These are phyloP conservation scores for Phaedon cochleariae DNA, from an alignment of 2,888 invertebrate species.

Conservation along the genomic window DNA sequence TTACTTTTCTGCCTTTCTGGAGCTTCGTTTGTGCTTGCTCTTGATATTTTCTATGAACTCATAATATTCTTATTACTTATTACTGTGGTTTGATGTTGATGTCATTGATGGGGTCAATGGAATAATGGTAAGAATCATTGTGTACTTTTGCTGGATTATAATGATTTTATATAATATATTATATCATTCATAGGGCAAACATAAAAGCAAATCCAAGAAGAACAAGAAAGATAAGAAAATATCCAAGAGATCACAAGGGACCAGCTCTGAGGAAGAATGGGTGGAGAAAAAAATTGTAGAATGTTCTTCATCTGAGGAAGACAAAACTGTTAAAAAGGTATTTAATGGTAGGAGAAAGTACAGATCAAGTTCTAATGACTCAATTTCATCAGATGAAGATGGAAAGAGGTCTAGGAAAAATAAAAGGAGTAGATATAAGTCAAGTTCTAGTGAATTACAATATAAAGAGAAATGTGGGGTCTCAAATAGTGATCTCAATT, in stretches of 20 bases:
- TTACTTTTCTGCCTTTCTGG: too few species aligned
- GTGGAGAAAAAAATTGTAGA: conserved; percentile 64
- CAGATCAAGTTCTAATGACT: conserved; percentile 24
- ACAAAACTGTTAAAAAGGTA: conserved; percentile 4
- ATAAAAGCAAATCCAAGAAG: not conserved
- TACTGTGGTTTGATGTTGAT: too few species aligned
- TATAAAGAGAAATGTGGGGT: not conserved
- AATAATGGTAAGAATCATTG: too few species aligned
- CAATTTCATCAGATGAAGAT: conserved; percentile 1
- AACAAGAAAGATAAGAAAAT: not conserved
- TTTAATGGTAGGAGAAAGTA: conserved; percentile 15
- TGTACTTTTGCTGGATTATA: too few species aligned
- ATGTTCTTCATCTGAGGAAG: conserved; percentile 29
- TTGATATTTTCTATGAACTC: too few species aligned
- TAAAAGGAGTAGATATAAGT: not conserved
- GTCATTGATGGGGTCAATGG: too few species aligned
- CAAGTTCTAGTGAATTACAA: not conserved
- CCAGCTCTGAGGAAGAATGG: conserved; percentile 67
- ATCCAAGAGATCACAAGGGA: conserved; percentile 9
- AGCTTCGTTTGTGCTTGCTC: too few species aligned
- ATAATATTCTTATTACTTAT: too few species aligned
- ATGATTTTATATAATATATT: too few species aligned
- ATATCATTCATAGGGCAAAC: not conserved
- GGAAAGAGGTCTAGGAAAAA: not conserved
- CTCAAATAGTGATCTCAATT: not conserved